Conservation (phyloP, 2,888 invertebrate species). For the Steinernema scapterisci region DNA sequence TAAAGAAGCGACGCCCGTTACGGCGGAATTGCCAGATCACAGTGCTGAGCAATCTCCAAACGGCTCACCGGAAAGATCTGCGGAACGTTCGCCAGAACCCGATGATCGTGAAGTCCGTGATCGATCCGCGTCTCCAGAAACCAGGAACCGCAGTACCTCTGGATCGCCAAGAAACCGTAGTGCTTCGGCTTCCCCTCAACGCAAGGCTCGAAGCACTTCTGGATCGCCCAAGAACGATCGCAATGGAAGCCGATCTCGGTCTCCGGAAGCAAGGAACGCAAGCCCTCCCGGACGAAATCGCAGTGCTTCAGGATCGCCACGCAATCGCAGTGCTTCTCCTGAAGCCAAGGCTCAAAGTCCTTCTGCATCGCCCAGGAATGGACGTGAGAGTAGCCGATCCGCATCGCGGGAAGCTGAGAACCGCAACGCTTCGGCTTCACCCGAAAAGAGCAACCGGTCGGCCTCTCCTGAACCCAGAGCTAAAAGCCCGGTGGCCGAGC, state of each 20-base stretch:
- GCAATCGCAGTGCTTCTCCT: neutral
- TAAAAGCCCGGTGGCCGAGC: neutral
- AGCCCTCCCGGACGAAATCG: too few species aligned
- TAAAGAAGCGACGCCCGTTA: neutral
- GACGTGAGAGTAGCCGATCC: neutral
- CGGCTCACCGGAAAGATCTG: neutral
- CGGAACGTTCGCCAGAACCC: neutral
- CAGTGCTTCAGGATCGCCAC: neutral
- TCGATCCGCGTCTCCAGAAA: too few species aligned
- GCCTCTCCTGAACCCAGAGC: neutral
- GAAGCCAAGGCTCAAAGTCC: neutral
- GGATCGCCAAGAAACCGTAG: too few species aligned
- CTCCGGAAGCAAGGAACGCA: too few species aligned
- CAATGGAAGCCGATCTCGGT: too few species aligned
- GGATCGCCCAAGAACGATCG: neutral
- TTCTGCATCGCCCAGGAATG: neutral
- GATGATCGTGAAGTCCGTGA: neutral
- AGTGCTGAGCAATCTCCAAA: neutral
- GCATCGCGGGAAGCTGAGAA: neutral
- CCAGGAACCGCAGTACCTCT: too few species aligned
- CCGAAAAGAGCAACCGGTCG: neutral
- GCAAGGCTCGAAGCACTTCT: too few species aligned
- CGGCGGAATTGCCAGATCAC: neutral
- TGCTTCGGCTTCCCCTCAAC: too few species aligned
- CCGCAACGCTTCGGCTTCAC: too few species aligned